These are phyloP conservation scores for Trichomycterus rosablanca DNA, from an alignment of 2,113 vertebrate genomes.

Conservation along the genomic window DNA sequence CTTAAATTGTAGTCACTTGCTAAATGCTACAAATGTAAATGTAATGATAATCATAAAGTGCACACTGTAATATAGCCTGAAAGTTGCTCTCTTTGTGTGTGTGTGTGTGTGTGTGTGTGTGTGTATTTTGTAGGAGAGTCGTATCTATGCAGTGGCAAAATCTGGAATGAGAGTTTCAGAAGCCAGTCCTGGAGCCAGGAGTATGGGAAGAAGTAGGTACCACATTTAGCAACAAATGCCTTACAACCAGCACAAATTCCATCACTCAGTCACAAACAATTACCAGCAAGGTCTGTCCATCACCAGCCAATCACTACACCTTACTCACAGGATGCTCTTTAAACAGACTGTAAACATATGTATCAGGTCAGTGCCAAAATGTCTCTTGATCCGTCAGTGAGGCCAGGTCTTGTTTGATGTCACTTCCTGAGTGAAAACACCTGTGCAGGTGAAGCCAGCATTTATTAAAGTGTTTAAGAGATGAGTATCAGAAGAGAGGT, in stretches of 20 bases:
- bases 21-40: too few relatives aligned
- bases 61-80: too few relatives aligned
- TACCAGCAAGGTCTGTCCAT: conserved; percentile 8
- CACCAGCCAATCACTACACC: background rate
- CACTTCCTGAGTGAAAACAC: conserved; percentile 61
- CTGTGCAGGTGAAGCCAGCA: conserved; percentile 60
- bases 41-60: too few relatives aligned
- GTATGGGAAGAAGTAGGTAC: conserved; percentile 62
- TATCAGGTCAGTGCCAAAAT: background rate
- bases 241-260: background rate
- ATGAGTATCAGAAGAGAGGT: conserved; percentile 23
- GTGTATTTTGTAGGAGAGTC: conserved; percentile 73
- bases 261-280: conserved; percentile 15
- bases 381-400: conserved; percentile 52
- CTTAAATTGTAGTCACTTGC: too few relatives aligned
- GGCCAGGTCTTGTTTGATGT: conserved; percentile 55
- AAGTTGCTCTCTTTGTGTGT: too few relatives aligned
- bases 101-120: too few relatives aligned
- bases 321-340: background rate
- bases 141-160: conserved; percentile 84
- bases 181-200: conserved; percentile 58
- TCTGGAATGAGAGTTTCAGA: conserved; percentile 84
- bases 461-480: conserved; percentile 38
- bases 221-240: conserved; percentile 9
- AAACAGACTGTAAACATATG: conserved; percentile 14